phyloP scores from a whole-genome alignment of 2,797 vertebrate genomes.

The Sebastes taczanowskii region DNA sequence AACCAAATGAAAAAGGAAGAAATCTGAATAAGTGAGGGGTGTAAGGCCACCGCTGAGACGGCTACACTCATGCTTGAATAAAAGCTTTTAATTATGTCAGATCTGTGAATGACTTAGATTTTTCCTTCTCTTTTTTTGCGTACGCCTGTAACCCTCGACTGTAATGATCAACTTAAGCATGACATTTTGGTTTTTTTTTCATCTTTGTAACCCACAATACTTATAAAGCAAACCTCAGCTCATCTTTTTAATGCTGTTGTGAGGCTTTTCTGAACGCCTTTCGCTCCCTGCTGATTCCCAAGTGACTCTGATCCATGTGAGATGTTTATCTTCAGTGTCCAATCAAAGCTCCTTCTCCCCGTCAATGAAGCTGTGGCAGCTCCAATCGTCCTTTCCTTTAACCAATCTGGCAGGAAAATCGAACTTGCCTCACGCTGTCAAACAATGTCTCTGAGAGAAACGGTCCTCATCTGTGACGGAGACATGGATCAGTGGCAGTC shows the following conservation, averaged over 20 bases:
- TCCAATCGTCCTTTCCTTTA: conserved; percentile 48
- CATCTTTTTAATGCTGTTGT: background rate
- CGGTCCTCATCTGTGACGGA: conserved; percentile 20
- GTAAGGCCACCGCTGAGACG: background rate
- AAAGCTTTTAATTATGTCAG: background rate
- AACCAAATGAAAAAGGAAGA: conserved; percentile 2
- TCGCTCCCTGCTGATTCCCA: conserved; percentile 28
- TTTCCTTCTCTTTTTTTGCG: background rate
- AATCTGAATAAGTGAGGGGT: background rate
- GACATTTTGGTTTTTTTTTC: background rate
- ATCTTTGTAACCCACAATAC: background rate
- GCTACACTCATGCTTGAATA: background rate
- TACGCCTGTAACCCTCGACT: background rate
- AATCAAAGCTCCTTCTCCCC: conserved; percentile 57
- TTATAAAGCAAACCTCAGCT: background rate
- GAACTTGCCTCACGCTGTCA: conserved; percentile 46
- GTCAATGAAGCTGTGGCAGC: conserved; percentile 63
- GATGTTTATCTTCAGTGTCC: conserved; percentile 67
- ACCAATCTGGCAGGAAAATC: conserved; percentile 48
- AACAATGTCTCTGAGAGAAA: conserved; percentile 34
- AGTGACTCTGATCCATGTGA: conserved; percentile 58
- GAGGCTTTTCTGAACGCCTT: conserved; percentile 16
- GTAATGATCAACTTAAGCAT: background rate
- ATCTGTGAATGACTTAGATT: background rate
- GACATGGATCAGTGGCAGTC: conserved; percentile 14